These are phyloP conservation scores for Graptemys geographica DNA, from an alignment of 2,797 vertebrate genomes.

Conservation along the genomic window DNA sequence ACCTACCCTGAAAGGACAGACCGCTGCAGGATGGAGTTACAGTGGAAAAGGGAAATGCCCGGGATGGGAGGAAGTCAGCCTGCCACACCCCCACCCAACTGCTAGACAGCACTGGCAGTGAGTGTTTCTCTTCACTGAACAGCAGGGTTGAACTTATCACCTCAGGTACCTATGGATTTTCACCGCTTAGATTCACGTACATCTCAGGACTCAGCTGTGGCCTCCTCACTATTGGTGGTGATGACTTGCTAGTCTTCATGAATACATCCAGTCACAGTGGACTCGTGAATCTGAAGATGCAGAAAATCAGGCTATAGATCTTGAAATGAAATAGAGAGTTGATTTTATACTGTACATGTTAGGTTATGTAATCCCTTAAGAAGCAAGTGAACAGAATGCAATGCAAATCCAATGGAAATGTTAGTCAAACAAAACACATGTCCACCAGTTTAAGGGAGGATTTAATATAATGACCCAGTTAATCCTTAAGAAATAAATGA, in stretches of 20 bases:
- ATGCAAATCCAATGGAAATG: not conserved
- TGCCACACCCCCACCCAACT: not conserved
- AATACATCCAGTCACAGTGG: not conserved
- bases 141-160: not conserved
- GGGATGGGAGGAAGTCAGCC: not conserved
- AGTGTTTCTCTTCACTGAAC: not conserved
- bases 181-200: not conserved
- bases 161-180: not conserved
- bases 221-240: not conserved
- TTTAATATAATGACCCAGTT: not conserved
- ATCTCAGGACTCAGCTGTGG: not conserved
- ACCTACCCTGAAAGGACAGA: not conserved
- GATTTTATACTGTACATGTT: not conserved
- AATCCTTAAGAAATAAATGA: not conserved
- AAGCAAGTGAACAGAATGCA: not conserved
- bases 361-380: not conserved
- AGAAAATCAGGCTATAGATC: not conserved
- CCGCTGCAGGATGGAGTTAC: not conserved
- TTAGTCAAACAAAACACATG: not conserved
- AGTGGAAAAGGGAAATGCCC: not conserved
- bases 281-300: not conserved
- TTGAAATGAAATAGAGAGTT: not conserved
- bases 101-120: not conserved
- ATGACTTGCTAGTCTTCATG: fast-evolving
- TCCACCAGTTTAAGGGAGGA: not conserved